Evolutionary conservation across 2,113 vertebrate genomes (phyloP).

Genomic region (Harpagus bidentatus): DNA sequence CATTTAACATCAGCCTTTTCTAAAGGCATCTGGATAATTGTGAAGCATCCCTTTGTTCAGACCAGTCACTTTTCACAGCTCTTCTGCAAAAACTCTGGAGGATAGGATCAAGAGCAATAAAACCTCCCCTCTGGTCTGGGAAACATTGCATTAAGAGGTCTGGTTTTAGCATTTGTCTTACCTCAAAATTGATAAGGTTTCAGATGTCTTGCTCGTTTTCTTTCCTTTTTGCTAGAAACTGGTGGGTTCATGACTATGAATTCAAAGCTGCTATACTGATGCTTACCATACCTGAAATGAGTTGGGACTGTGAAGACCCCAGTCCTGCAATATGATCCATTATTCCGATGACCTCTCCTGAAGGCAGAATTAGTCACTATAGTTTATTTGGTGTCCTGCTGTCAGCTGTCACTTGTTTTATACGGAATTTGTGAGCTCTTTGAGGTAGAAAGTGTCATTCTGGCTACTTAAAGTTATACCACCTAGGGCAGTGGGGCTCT

Average conservation of each 20-base stretch:
- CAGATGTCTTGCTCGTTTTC: background rate
- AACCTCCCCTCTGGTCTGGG: background rate
- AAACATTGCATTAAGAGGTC: background rate
- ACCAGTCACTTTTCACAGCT: constrained; percentile 13
- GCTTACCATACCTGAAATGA: background rate
- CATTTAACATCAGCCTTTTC: constrained; percentile 47
- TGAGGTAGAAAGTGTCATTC: background rate
- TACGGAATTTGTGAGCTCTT: background rate
- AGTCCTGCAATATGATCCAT: background rate
- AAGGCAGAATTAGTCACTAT: background rate
- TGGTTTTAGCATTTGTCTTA: background rate
- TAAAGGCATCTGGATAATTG: constrained; percentile 19
- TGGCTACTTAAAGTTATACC: background rate
- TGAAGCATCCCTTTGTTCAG: constrained; percentile 47
- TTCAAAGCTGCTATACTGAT: background rate
- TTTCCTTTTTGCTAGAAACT: background rate
- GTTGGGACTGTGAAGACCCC: background rate
- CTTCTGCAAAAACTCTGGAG: background rate
- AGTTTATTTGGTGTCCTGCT: background rate
- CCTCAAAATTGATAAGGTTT: background rate
- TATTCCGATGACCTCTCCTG: background rate
- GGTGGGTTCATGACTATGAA: background rate
- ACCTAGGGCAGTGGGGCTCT: background rate
- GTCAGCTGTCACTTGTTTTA: background rate
- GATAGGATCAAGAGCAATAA: background rate